Evolutionary conservation across 2,888 invertebrate genomes (phyloP).

Genomic region (Antheraea yamamai): DNA sequence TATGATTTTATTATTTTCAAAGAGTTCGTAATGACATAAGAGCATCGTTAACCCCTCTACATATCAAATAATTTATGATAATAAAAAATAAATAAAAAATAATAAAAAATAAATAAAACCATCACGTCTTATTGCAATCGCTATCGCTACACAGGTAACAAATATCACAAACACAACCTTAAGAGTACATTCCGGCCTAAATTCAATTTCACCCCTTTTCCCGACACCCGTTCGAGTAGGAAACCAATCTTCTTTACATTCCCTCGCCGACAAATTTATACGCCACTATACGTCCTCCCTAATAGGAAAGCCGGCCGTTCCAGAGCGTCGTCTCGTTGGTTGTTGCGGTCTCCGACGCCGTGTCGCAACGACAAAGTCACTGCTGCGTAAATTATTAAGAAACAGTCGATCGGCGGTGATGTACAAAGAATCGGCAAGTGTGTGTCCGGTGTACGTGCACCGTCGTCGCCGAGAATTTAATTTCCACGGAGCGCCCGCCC

Average conservation of each 20-base stretch:
- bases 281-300: slow-evolving; percentile 72
- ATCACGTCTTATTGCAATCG: slow-evolving; percentile 55
- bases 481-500: slow-evolving; percentile 75
- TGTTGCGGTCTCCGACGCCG: slow-evolving; percentile 29
- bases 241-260: slow-evolving; percentile 81
- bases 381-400: slow-evolving; percentile 68
- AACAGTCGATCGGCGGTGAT: slow-evolving; percentile 48
- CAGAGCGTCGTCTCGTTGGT: slow-evolving; percentile 29
- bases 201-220: slow-evolving; percentile 78
- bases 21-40: neutral
- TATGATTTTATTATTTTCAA: neutral
- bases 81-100: too few relatives aligned
- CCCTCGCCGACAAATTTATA: slow-evolving; percentile 80
- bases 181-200: slow-evolving; percentile 72
- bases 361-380: slow-evolving; percentile 37
- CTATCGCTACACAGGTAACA: slow-evolving; percentile 60
- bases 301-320: slow-evolving; percentile 49
- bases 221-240: slow-evolving; percentile 66
- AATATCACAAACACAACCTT: slow-evolving; percentile 69
- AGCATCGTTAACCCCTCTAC: neutral
- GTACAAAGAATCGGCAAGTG: slow-evolving; percentile 70
- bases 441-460: slow-evolving; percentile 55
- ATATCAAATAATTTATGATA: neutral
- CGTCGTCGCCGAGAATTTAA: slow-evolving; percentile 76
- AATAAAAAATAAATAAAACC: slow-evolving; percentile 61